A percentile compares a stretch with the other conserved stretches of the same genome.
Conservation (phyloP, 2,888 invertebrate species). For the Erynnis tages region DNA sequence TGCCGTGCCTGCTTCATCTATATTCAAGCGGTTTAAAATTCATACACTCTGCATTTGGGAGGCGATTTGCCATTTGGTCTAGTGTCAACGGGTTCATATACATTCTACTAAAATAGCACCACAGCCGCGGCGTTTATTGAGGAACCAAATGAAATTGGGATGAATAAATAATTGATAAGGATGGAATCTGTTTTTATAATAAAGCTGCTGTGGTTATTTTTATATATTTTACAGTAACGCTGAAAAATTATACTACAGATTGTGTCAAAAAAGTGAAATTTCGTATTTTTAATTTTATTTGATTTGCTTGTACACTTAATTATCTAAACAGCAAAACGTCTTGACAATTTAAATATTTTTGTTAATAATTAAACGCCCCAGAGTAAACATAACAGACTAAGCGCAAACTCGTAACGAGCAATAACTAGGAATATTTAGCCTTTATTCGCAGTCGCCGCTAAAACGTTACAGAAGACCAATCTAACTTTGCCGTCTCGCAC, state of each 20-base stretch:
- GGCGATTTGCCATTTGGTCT: slow-evolving; percentile 43
- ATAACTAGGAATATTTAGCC: slow-evolving; percentile 7
- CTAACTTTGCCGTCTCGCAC: slow-evolving; percentile 24
- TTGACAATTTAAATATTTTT: no score
- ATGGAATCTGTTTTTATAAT: neutral
- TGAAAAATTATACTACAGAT: no score
- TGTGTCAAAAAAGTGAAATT: no score
- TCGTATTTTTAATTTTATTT: no score
- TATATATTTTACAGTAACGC: no score
- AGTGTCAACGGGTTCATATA: slow-evolving; percentile 30
- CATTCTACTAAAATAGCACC: slow-evolving; percentile 7
- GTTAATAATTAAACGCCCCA: no score
- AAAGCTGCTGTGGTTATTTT: no score
- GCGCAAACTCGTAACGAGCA: slow-evolving; percentile 14
- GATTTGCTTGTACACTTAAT: no score
- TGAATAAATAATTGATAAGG: neutral
- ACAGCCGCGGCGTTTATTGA: neutral
- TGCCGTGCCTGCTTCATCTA: slow-evolving; percentile 40
- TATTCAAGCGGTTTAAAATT: slow-evolving; percentile 54
- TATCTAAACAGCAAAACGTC: no score
- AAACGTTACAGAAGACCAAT: slow-evolving; percentile 30
- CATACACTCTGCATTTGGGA: slow-evolving; percentile 47
- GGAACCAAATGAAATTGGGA: neutral
- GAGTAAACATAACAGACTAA: neutral
- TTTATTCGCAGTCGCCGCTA: slow-evolving; percentile 13